Evolutionary conservation across 92 coral and sea anemone genomes (phyloP).

Genomic region (Micromussa lordhowensis): DNA sequence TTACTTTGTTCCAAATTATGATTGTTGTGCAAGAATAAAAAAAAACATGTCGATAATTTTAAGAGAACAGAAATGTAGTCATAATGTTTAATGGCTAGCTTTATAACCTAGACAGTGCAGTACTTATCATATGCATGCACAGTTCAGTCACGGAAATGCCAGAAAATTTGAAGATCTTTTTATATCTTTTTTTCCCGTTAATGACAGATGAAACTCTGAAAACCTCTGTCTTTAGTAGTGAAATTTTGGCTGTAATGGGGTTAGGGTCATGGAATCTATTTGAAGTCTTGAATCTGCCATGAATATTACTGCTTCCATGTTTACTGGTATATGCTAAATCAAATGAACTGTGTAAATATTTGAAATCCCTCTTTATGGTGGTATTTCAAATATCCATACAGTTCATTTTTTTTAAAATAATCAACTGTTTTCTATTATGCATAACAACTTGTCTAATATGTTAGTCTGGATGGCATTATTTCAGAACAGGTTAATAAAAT

Average conservation of each 20-base stretch:
- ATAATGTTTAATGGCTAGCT: background rate
- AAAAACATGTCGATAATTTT: background rate
- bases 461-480: background rate
- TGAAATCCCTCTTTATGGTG: background rate
- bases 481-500: slow-evolving; percentile 21
- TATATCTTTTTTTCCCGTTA: background rate
- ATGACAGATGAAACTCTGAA: no score
- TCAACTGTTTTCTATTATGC: background rate
- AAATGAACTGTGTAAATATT: no score
- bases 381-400: no score
- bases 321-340: no score
- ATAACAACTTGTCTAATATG: background rate
- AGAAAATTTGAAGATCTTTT: background rate
- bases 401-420: no score
- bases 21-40: background rate
- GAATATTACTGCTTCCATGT: background rate
- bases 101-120: no score
- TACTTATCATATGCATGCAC: background rate
- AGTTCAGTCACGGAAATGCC: background rate
- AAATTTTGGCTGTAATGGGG: background rate
- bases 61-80: background rate
- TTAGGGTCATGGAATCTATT: background rate
- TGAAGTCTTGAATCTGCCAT: background rate
- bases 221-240: background rate
- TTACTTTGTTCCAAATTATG: background rate